These are phyloP conservation scores for Leptoteleia sp. DNA, from an alignment of 1,140 invertebrate species.

Conservation along the genomic window DNA sequence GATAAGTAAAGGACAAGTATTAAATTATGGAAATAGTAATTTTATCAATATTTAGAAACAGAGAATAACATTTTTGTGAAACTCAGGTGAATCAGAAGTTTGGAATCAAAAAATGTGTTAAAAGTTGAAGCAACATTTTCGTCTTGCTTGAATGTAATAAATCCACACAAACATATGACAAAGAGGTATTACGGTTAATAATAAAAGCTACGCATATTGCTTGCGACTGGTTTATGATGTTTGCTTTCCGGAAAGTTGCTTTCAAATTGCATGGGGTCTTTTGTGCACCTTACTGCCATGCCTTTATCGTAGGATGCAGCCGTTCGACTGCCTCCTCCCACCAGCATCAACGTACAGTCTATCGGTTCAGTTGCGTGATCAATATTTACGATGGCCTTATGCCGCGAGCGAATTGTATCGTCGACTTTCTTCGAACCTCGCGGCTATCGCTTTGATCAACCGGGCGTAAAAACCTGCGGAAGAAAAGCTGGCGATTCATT, in stretches of 20 bases:
- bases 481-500: constrained; percentile 1
- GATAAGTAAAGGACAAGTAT: too few relatives aligned
- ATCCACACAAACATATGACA: constrained; percentile 24
- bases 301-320: constrained; percentile 18
- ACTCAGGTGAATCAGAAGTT: too few relatives aligned
- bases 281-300: constrained; percentile 14
- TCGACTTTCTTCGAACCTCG: constrained; percentile 23
- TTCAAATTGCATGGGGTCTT: constrained; percentile 16
- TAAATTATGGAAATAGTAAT: too few relatives aligned
- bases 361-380: constrained; percentile 26
- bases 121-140: constrained; percentile 6
- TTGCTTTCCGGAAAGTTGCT: constrained; percentile 37
- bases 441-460: constrained; percentile 40
- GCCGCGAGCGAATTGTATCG: constrained; percentile 26
- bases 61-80: too few relatives aligned
- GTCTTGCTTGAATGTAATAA: constrained; percentile 14
- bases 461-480: neutral
- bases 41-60: too few relatives aligned
- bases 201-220: constrained; percentile 42
- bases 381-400: constrained; percentile 57
- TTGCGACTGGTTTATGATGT: constrained; percentile 32
- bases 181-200: constrained; percentile 32
- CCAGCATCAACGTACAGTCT: constrained; percentile 59
- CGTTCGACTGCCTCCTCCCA: constrained; percentile 24
- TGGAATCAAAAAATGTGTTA: constrained; percentile 13